These are phyloP conservation scores for Lanistes nyassanus DNA, from an alignment of 1,140 invertebrate species.

Conservation along the genomic window DNA sequence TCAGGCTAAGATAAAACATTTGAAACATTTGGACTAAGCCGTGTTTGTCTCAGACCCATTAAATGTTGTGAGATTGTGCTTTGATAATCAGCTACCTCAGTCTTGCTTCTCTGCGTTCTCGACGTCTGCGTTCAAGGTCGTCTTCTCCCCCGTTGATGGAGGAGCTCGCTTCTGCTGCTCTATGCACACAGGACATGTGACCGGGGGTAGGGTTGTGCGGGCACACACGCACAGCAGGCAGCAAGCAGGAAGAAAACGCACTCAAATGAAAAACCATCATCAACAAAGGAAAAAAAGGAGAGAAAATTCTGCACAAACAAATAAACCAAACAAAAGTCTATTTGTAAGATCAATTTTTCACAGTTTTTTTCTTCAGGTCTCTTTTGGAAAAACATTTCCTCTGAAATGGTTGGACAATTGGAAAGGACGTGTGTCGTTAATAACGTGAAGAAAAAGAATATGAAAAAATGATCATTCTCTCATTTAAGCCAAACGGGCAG, in stretches of 20 bases:
- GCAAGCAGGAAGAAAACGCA: constrained; percentile 12
- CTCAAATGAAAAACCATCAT: not conserved
- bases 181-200: constrained; percentile 16
- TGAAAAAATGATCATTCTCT: no score
- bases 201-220: constrained; percentile 15
- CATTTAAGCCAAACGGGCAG: no score
- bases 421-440: no score
- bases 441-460: no score
- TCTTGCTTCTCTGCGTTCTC: constrained; percentile 40
- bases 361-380: no score
- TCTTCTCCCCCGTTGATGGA: constrained; percentile 34
- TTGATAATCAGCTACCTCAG: constrained; percentile 29
- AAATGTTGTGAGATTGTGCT: not conserved
- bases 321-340: not conserved
- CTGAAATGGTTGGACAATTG: no score
- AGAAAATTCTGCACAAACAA: not conserved
- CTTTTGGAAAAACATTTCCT: no score
- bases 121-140: constrained; percentile 37
- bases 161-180: constrained; percentile 24
- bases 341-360: no score
- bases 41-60: not conserved
- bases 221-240: constrained; percentile 5
- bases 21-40: constrained; percentile 4
- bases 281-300: not conserved
- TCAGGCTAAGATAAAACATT: not conserved